Conservation (phyloP, 2,113 vertebrate species). For the Notechis scutatus region DNA sequence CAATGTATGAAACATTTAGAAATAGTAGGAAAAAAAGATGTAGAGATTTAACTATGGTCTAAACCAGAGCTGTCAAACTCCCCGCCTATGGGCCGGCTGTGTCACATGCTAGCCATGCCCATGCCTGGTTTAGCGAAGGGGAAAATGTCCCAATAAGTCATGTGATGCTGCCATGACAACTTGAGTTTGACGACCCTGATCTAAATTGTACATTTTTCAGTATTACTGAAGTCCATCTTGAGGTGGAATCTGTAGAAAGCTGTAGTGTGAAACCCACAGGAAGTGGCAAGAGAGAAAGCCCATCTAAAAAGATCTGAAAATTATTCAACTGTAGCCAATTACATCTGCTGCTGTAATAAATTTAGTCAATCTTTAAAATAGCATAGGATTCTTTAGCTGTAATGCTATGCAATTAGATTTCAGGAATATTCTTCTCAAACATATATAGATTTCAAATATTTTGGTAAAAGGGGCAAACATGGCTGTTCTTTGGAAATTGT, state of each 20-base stretch:
- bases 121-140: no score
- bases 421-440: background rate
- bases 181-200: no score
- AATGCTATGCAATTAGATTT: background rate
- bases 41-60: background rate
- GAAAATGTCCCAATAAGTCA: no score
- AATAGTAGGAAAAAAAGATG: background rate
- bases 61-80: background rate
- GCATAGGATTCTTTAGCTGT: background rate
- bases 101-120: no score
- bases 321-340: constrained; percentile 3
- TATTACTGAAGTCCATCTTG: background rate
- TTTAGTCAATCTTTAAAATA: background rate
- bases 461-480: background rate
- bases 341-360: background rate
- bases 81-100: no score
- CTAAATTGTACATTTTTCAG: background rate
- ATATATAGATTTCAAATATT: background rate
- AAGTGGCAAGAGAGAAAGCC: background rate
- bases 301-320: background rate
- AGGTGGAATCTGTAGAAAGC: background rate
- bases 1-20: background rate
- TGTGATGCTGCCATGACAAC: no score
- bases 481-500: background rate
- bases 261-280: constrained; percentile 8